These are phyloP conservation scores for Styela clava DNA, from an alignment of 23 tunicate genomes.

Conservation along the genomic window DNA sequence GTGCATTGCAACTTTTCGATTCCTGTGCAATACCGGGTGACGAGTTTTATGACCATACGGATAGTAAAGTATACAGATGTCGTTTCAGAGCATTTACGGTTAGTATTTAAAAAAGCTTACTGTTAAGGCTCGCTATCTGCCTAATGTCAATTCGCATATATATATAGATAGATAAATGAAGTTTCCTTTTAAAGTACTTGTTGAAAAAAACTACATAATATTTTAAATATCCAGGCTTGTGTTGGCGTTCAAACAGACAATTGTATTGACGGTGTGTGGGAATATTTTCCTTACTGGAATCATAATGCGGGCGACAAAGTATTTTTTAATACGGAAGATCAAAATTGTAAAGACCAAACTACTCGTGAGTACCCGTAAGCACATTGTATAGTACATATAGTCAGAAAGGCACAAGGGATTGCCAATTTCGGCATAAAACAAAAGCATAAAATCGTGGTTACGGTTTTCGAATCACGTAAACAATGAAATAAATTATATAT, in stretches of 20 bases:
- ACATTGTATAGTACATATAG: neutral
- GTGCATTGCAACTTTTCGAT: conserved; percentile 41
- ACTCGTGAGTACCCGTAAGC: conserved; percentile 22
- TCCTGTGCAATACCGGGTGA: conserved; percentile 35
- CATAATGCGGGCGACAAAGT: neutral
- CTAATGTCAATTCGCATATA: no score
- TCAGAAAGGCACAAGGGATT: neutral
- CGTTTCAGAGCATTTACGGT: conserved; percentile 72
- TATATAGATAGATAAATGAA: no score
- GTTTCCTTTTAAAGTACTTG: no score
- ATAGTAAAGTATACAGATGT: conserved; percentile 42
- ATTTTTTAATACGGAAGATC: conserved; percentile 25
- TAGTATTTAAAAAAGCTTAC: no score
- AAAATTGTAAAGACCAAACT: conserved; percentile 23
- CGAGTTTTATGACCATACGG: conserved; percentile 25
- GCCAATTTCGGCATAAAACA: neutral
- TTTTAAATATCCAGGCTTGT: conserved; percentile 31
- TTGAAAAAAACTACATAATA: no score
- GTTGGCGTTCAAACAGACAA: conserved; percentile 20
- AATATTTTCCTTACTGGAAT: conserved; percentile 25
- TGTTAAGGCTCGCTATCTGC: no score
- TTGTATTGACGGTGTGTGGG: conserved; percentile 19
- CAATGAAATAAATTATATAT: neutral
- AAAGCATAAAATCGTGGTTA: no score
- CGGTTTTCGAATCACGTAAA: no score